Evolutionary conservation across 2,888 invertebrate genomes (phyloP).

Genomic region (Lasioglossum oenotherae): DNA sequence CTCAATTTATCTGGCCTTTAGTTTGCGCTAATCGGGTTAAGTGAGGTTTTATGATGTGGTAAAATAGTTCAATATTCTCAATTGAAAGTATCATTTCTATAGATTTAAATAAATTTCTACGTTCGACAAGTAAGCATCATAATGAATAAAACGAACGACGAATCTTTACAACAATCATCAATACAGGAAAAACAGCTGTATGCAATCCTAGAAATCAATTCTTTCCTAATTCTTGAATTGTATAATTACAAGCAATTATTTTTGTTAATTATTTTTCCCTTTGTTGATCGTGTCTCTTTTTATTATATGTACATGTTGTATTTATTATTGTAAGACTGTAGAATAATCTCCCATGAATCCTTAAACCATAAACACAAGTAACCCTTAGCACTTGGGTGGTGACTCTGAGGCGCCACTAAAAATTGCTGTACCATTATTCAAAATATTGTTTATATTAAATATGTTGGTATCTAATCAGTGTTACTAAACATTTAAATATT

Average conservation of each 20-base stretch:
- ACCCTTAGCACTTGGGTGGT: too few species aligned
- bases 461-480: too few species aligned
- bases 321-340: too few species aligned
- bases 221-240: background rate
- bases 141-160: background rate
- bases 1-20: conserved; percentile 3
- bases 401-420: too few species aligned
- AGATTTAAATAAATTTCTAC: background rate
- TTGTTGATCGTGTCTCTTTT: background rate
- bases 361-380: background rate
- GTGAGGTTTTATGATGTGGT: background rate
- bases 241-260: background rate
- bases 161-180: background rate
- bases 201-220: background rate
- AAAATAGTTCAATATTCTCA: background rate
- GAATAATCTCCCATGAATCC: background rate
- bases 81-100: background rate
- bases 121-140: background rate
- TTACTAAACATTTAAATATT: too few species aligned
- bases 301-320: background rate
- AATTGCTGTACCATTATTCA: too few species aligned
- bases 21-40: background rate
- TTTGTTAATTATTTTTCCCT: background rate
- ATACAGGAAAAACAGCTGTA: background rate
- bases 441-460: too few species aligned